Evolutionary conservation across 2,888 invertebrate species (phyloP).

Genomic region (Caenorhabditis sp.): DNA sequence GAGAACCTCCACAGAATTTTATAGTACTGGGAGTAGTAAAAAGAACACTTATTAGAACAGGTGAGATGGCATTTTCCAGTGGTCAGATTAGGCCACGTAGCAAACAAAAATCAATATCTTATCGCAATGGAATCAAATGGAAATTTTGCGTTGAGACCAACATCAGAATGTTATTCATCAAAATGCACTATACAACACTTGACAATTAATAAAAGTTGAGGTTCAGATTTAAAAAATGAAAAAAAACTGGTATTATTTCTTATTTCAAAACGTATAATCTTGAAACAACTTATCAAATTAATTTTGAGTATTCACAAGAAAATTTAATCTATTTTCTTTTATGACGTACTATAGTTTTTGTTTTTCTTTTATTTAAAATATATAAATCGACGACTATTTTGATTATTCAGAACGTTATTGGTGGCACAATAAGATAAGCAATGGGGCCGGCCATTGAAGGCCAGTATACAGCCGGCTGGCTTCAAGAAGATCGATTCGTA

Average conservation of each 20-base stretch:
- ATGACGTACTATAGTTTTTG: no score
- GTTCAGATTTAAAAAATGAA: no score
- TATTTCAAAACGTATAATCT: no score
- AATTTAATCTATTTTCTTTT: no score
- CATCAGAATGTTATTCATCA: constrained; percentile 6
- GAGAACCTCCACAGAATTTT: constrained; percentile 15
- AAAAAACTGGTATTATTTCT: no score
- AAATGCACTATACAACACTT: constrained; percentile 1
- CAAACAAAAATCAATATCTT: neutral
- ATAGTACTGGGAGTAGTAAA: neutral
- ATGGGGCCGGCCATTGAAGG: neutral
- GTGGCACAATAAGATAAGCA: neutral
- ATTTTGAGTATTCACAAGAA: no score
- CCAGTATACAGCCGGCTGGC: neutral
- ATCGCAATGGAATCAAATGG: neutral
- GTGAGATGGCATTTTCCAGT: neutral
- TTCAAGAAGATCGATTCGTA: neutral
- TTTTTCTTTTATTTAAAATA: no score
- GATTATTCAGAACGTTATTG: no score
- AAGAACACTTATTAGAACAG: neutral
- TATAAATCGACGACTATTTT: no score
- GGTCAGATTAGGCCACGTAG: neutral
- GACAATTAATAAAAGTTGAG: no score
- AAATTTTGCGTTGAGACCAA: no score
- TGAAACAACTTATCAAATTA: no score